Conservation (phyloP, 2,888 invertebrate species). For the Ryuthela nishihirai region DNA sequence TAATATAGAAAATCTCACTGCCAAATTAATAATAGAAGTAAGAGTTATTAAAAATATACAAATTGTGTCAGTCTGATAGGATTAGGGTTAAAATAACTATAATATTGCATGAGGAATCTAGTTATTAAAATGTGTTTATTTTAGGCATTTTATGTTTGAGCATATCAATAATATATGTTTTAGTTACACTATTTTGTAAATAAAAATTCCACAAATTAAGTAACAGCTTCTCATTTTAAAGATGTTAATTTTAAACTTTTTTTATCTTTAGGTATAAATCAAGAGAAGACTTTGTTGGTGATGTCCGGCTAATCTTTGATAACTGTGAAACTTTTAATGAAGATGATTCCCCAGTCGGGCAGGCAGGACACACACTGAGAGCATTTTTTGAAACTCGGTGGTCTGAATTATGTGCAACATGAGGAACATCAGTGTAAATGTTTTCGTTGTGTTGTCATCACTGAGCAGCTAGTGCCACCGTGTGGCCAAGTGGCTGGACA, state of each 20-base stretch:
- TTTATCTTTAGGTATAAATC: conserved; percentile 72
- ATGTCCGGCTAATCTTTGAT: conserved; percentile 90
- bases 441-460: not conserved
- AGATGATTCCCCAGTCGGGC: conserved; percentile 95
- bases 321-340: conserved; percentile 98
- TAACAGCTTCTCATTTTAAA: not conserved
- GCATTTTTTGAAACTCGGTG: conserved; percentile 88
- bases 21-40: too few relatives aligned
- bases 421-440: conserved; percentile 6
- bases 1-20: too few relatives aligned
- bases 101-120: too few relatives aligned
- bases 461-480: conserved; percentile 3
- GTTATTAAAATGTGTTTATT: conserved; percentile 2
- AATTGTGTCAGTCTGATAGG: too few relatives aligned
- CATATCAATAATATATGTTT: not conserved
- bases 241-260: not conserved
- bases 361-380: conserved; percentile 89
- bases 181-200: not conserved
- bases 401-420: conserved; percentile 58
- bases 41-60: too few relatives aligned
- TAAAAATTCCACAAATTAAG: too few relatives aligned
- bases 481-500: too few relatives aligned
- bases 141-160: not conserved
- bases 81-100: too few relatives aligned
- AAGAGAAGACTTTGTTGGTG: conserved; percentile 85